Percentiles rank a stretch among this genome's conserved stretches.
These are phyloP conservation scores for Elanoides forficatus DNA, from an alignment of 2,113 vertebrate species.

Conservation along the genomic window DNA sequence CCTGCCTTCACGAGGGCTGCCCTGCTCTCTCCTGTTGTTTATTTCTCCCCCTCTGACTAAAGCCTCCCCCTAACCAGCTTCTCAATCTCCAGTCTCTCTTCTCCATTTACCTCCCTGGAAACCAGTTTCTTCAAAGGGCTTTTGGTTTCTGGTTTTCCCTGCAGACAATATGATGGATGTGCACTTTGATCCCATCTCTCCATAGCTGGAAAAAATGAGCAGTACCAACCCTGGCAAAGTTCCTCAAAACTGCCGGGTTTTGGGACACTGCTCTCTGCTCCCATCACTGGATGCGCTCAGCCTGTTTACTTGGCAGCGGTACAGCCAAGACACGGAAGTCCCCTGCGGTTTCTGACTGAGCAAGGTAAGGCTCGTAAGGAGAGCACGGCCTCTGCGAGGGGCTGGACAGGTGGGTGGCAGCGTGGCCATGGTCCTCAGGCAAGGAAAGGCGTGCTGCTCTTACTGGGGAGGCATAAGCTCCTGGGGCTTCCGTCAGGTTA, in stretches of 20 bases:
- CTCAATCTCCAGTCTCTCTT: neutral
- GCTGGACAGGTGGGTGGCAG: neutral
- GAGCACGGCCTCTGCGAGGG: neutral
- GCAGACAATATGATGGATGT: neutral
- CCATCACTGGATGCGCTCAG: neutral
- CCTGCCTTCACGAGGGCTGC: neutral
- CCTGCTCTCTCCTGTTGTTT: neutral
- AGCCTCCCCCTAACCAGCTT: neutral
- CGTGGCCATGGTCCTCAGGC: fast-evolving
- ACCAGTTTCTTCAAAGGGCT: neutral
- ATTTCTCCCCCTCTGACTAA: neutral
- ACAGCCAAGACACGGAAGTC: neutral
- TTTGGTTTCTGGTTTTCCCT: neutral
- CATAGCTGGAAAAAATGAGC: neutral
- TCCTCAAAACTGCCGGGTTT: neutral
- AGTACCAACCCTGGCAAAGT: neutral
- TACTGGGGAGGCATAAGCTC: too few species aligned
- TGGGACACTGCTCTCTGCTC: neutral
- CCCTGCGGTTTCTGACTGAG: fast-evolving
- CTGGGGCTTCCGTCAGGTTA: fast-evolving
- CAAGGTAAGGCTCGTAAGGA: neutral
- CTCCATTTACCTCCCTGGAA: neutral
- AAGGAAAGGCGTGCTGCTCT: neutral
- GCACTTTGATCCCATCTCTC: neutral
- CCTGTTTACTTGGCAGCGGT: neutral